Evolutionary conservation across 2,888 invertebrate species (phyloP), one percentile per base, ranked within the genome.

Genomic region (Torymus auratus): DNA sequence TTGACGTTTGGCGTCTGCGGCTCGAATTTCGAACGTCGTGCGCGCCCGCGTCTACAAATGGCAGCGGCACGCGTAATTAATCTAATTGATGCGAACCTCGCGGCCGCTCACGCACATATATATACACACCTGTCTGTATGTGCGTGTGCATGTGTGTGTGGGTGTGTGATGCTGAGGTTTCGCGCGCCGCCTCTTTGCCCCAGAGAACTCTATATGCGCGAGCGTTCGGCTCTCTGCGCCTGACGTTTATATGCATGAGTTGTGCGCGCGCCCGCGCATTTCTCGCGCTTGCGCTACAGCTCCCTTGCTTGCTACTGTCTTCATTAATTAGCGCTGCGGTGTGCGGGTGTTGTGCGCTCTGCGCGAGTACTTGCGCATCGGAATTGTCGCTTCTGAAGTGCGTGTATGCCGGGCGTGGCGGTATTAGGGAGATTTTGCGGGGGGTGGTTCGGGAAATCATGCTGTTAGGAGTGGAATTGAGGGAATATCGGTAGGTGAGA

Each of bases 321-420:
- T 88, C 85, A 88, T 88, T 88, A 89, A 89, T 89, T 89, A 88
- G 84, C 84, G 84, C 87, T 88, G 88, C 85, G 84, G 82, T 70
- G 69, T 78, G 74, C 50, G 58, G 15, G 41, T 15, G 70, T 17
- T 17, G n/a, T n/a, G 41, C 41, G 41, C 20, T 20, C 2, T 20
- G 20, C 41, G 41, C 41, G 5, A 41, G 41, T 41, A 41, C 41
- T 41, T 41, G 7, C 41, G 41, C 41, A 41, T 41, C 41, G 41
- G 41, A 41, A 41, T 41, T 41, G 41, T 41, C 41, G 41, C 7
- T 5, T 7, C 41, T 41, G 41, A 41, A 41, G 41, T 41, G 41
- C 41, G 41, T 41, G 7, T 41, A 41, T 10, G 7, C 5, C 41
- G 7, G 41, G 5, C 7, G 41, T 41, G 7, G 41, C 5, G 7